A percentile compares a stretch with the other conserved stretches of the same genome.
These are phyloP conservation scores for Cinclus cinclus DNA, from an alignment of 2,113 vertebrate species.

Conservation along the genomic window DNA sequence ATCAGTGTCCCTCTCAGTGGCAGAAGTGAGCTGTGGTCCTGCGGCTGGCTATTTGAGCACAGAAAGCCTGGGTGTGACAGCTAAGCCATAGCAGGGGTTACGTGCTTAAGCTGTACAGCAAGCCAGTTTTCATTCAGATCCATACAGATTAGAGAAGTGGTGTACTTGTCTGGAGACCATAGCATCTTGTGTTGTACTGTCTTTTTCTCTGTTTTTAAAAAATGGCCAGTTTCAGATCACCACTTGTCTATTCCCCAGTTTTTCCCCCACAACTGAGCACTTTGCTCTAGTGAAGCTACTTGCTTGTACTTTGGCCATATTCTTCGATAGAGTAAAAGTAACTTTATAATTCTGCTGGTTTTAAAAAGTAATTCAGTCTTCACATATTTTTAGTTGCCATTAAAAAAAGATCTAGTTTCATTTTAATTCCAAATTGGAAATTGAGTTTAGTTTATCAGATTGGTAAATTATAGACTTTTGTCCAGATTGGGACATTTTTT, in stretches of 20 bases:
- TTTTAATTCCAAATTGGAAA: slow-evolving; percentile 98
- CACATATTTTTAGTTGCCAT: slow-evolving; percentile 58
- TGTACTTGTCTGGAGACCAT: slow-evolving; percentile 15
- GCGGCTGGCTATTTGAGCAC: background rate
- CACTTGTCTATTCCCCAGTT: background rate
- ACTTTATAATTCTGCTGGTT: slow-evolving; percentile 7
- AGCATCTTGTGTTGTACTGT: slow-evolving; percentile 43
- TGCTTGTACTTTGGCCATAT: background rate
- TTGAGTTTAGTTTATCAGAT: slow-evolving; percentile 93
- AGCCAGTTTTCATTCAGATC: slow-evolving; percentile 12
- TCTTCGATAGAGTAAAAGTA: background rate
- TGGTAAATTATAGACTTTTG: slow-evolving; percentile 90
- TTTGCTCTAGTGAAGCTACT: background rate
- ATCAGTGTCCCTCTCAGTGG: background rate
- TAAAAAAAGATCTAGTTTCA: slow-evolving; percentile 72
- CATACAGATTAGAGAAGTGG: background rate
- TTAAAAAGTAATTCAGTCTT: slow-evolving; percentile 12
- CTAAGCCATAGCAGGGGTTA: background rate
- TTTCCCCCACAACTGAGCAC: background rate
- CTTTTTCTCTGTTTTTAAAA: background rate
- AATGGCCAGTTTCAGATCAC: slow-evolving; percentile 59
- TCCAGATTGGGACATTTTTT: slow-evolving; percentile 83
- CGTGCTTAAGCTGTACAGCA: background rate
- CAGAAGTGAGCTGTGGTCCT: background rate
- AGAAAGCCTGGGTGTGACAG: background rate